Evolutionary conservation across 2,797 vertebrate species (phyloP).

Genomic region (Gallinago stenura): DNA sequence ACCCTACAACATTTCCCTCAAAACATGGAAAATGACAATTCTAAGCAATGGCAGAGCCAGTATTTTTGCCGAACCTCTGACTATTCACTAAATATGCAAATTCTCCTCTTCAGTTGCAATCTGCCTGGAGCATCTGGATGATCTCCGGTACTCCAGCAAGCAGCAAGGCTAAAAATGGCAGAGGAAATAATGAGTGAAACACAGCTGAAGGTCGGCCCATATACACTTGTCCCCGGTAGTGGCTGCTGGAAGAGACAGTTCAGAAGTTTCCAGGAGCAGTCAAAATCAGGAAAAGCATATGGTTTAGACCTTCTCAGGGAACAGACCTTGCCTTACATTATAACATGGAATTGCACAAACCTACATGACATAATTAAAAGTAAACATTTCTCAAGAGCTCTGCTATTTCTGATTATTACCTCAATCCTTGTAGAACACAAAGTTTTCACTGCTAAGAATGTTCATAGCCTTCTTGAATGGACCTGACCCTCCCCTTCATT

Average conservation of each 20-base stretch:
- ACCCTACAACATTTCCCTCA: background rate
- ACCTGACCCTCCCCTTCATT: background rate
- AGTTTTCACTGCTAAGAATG: background rate
- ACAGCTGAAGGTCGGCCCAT: background rate
- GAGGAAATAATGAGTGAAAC: background rate
- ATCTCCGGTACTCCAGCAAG: background rate
- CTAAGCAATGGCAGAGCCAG: rapidly evolving
- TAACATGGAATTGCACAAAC: background rate
- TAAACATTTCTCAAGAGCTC: background rate
- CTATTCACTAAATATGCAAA: background rate
- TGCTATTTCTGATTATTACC: background rate
- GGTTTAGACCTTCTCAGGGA: background rate
- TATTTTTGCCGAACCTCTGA: background rate
- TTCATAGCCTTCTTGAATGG: background rate
- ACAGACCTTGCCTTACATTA: background rate
- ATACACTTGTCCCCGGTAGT: background rate
- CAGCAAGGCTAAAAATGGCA: background rate
- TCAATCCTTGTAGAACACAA: background rate
- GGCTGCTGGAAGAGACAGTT: background rate
- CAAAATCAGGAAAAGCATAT: background rate
- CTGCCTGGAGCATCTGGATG: background rate
- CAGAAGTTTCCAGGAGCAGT: background rate
- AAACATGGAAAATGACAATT: background rate
- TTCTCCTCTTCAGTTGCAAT: background rate
- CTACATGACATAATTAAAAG: background rate